phyloP scores from a whole-genome alignment of 2,113 vertebrate species.

The Ptychochromis oligacanthus region DNA sequence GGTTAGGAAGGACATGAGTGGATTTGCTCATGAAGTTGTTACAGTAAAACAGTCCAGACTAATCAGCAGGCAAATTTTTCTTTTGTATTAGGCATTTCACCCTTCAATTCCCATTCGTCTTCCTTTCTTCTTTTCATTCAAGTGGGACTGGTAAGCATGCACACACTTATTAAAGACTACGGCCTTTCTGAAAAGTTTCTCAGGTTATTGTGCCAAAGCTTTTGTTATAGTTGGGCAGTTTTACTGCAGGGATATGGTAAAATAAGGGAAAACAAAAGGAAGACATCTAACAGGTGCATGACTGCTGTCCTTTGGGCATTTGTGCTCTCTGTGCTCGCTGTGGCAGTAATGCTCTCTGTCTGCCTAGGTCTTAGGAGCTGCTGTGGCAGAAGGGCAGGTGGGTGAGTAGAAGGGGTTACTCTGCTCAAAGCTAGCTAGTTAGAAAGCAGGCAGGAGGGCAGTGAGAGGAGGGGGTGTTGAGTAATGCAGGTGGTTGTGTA shows the following conservation, averaged over 20 bases:
- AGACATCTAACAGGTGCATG: constrained; percentile 61
- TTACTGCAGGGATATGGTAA: constrained; percentile 29
- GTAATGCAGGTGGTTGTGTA: constrained; percentile 53
- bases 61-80: constrained; percentile 64
- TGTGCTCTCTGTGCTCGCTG: constrained; percentile 54
- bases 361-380: constrained; percentile 38
- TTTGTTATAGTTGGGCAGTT: constrained; percentile 31
- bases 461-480: constrained; percentile 10
- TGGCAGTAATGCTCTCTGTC: constrained; percentile 59
- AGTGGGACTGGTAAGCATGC: constrained; percentile 14
- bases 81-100: constrained; percentile 62
- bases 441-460: constrained; percentile 29
- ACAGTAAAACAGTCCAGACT: constrained; percentile 69
- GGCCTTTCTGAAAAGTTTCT: constrained; percentile 52
- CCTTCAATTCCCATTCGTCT: constrained; percentile 34
- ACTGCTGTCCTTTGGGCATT: constrained; percentile 59
- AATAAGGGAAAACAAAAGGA: constrained; percentile 49
- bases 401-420: constrained; percentile 17
- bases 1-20: constrained; percentile 77
- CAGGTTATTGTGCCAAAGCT: constrained; percentile 52
- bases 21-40: constrained; percentile 76
- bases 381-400: constrained; percentile 33
- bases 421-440: constrained; percentile 52
- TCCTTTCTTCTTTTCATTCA: constrained; percentile 17
- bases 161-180: constrained; percentile 21